Conservation (phyloP, 2,888 invertebrate species). For the Troglohyphantes excavatus region DNA sequence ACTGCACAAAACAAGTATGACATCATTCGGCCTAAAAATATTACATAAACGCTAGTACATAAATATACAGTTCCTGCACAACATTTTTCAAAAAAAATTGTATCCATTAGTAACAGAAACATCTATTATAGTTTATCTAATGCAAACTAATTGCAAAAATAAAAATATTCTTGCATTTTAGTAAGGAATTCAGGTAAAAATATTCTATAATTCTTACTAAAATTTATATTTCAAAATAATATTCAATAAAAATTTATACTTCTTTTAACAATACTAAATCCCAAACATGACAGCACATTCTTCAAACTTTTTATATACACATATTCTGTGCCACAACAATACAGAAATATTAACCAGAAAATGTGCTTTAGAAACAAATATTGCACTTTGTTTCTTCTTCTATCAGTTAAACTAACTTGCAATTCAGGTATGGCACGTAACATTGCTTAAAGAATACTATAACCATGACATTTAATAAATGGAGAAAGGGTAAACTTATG, state of each 20-base stretch:
- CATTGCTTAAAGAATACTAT: constrained; percentile 48
- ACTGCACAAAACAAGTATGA: constrained; percentile 58
- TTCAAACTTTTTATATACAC: constrained; percentile 50
- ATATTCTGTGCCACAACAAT: constrained; percentile 25
- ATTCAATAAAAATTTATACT: constrained; percentile 28
- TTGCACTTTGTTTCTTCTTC: constrained; percentile 60
- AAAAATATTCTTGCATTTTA: constrained; percentile 29
- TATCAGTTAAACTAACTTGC: constrained; percentile 29
- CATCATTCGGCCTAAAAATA: constrained; percentile 53
- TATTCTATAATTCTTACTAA: constrained; percentile 34
- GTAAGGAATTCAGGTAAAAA: constrained; percentile 20
- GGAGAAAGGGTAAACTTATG: constrained; percentile 15
- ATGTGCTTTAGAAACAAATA: constrained; percentile 64
- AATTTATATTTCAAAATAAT: constrained; percentile 46
- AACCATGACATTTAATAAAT: constrained; percentile 30
- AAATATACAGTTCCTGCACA: constrained; percentile 59
- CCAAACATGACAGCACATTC: constrained; percentile 33
- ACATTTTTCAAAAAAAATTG: constrained; percentile 26
- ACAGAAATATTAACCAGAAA: constrained; percentile 39
- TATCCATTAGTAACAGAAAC: constrained; percentile 29
- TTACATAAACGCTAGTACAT: constrained; percentile 53
- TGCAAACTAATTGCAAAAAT: constrained; percentile 12
- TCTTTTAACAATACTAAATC: constrained; percentile 34
- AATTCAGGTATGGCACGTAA: constrained; percentile 57
- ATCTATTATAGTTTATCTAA: constrained; percentile 29